These are phyloP conservation scores for Agrotis exclamationis DNA, from an alignment of 2,888 invertebrate species.

Conservation along the genomic window DNA sequence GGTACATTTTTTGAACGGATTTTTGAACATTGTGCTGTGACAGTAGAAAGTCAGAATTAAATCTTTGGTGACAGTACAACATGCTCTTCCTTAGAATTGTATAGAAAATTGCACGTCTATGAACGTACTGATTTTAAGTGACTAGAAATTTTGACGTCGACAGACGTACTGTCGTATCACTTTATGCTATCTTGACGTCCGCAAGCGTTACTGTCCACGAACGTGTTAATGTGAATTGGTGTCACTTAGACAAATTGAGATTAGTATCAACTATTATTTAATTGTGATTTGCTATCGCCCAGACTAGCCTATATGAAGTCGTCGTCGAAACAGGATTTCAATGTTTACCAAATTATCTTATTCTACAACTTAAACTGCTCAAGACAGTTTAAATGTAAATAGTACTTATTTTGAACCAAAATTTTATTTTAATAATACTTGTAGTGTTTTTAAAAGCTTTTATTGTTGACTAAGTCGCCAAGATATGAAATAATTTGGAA, in stretches of 20 bases:
- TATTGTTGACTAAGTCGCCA: slow-evolving; percentile 14
- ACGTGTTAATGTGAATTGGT: slow-evolving; percentile 24
- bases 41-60: no score
- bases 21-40: no score
- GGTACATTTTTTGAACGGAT: no score
- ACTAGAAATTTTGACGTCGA: no score
- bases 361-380: slow-evolving; percentile 11
- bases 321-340: slow-evolving; percentile 3
- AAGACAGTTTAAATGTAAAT: slow-evolving; percentile 38
- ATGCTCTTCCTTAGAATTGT: no score
- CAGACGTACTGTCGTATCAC: no score
- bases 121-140: no score
- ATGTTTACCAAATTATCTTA: slow-evolving; percentile 21
- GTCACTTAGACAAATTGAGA: slow-evolving; percentile 34
- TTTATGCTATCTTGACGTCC: no score
- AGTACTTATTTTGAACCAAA: slow-evolving; percentile 33
- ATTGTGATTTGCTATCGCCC: slow-evolving; percentile 9
- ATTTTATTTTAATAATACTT: slow-evolving; percentile 24
- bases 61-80: no score
- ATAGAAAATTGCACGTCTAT: no score
- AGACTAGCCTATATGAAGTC: slow-evolving; percentile 5
- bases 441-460: slow-evolving; percentile 11
- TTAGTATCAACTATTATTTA: slow-evolving; percentile 34
- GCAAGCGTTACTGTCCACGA: no score
- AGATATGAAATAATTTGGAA: slow-evolving; percentile 11